Percentiles rank a stretch among this genome's conserved stretches.
phyloP scores from a whole-genome alignment of 2,888 invertebrate species.

The Pristionchus arcanus region DNA sequence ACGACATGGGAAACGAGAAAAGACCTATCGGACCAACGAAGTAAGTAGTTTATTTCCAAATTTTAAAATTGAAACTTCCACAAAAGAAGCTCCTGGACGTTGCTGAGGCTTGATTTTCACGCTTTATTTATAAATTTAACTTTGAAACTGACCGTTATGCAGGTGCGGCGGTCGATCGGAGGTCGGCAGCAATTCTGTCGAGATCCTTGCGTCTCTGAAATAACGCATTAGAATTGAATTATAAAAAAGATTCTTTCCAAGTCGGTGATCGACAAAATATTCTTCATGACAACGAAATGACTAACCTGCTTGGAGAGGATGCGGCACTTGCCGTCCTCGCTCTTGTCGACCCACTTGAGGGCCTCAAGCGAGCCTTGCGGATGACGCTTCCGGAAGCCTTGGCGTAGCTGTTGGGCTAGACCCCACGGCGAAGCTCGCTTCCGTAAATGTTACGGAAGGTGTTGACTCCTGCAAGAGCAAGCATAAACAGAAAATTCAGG shows the following conservation, averaged over 20 bases:
- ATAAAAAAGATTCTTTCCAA: too few relatives aligned
- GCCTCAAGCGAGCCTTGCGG: constrained; percentile 94
- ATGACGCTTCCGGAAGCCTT: constrained; percentile 92
- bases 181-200: constrained; percentile 97
- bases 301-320: constrained; percentile 75
- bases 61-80: too few relatives aligned
- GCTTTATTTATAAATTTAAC: too few relatives aligned
- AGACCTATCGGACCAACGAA: too few relatives aligned
- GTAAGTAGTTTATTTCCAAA: too few relatives aligned
- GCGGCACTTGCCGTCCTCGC: constrained; percentile 84
- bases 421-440: constrained; percentile 97
- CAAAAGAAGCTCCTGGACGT: too few relatives aligned
- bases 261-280: background rate
- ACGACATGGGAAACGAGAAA: too few relatives aligned
- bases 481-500: constrained; percentile 79
- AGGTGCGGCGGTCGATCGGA: constrained; percentile 80
- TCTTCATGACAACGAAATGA: background rate
- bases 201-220: constrained; percentile 94
- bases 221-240: too few relatives aligned
- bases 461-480: too few relatives aligned
- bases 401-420: constrained; percentile 95
- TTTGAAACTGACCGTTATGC: too few relatives aligned
- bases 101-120: too few relatives aligned
- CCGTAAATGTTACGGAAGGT: too few relatives aligned
- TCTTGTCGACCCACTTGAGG: constrained; percentile 91